Base-by-base conservation (phyloP, 2,888 invertebrate species). In the Apeira syringaria region DNA sequence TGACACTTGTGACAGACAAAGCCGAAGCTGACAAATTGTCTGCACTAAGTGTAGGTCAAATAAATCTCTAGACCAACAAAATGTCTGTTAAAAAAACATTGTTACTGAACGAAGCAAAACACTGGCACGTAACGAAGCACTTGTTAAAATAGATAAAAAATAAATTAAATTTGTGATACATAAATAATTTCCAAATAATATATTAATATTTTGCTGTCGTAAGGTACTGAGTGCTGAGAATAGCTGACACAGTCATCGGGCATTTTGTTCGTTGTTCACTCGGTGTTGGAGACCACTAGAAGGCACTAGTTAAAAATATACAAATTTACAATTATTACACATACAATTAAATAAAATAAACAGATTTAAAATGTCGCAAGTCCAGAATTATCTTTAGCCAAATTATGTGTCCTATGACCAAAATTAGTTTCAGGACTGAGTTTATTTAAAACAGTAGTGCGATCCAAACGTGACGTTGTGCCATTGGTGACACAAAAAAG, bases 111-210 rank as follows among this genome's bases (percentile, higher is more conserved):
- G 70, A 84, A 79, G 78, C 80, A 61, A 72, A 74, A 82, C 82
- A 82, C 69, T 68, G 76, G 80, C 76, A 80, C 76, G 38, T 53
- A 44, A 56, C 51, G 50, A 50, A 53, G 51, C 53, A 56, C 55
- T 27, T 40, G 34, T 54, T 55, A 44, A 54, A 46, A 53, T 38
- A 47, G 40, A 65, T 56, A 68, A 64, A 65, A 15, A 69, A 60
- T 58, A 59, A 60, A 63, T 59, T 60, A 55, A 56, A 42, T 64
- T 77, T 70, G 72, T 73, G 71, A 77, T 78, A 79, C 59, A 77
- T 76, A 82, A 69, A 77, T 74, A 70, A 74, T 71, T 70, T 73
- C 66, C 69, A 58, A 76, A 78, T 68, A 65, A 75, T 38, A 76
- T 74, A 64, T 67, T 64, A 62, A 63, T 64, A 64, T 64, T 62